Evolutionary conservation across 2,888 invertebrate species (phyloP).

Genomic region (Liodrosophila aerea): DNA sequence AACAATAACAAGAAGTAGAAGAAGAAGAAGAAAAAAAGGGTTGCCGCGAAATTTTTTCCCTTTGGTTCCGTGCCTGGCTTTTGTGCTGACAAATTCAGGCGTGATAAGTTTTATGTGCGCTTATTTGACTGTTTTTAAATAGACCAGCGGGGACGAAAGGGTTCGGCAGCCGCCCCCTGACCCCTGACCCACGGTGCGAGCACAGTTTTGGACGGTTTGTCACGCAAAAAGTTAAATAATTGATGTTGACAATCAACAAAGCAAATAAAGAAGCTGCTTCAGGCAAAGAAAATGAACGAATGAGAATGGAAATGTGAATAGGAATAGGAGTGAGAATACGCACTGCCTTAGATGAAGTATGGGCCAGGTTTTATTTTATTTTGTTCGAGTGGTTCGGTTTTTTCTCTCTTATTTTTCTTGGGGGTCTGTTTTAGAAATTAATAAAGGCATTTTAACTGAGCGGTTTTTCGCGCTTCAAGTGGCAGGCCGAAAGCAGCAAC

Average conservation of each 20-base stretch:
- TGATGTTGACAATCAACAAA: conserved; percentile 80
- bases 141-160: conserved; percentile 54
- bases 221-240: conserved; percentile 78
- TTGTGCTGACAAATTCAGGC: conserved; percentile 81
- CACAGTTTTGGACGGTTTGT: conserved; percentile 39
- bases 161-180: conserved; percentile 3
- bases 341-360: conserved; percentile 46
- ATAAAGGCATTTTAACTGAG: conserved; percentile 55
- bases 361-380: conserved; percentile 19
- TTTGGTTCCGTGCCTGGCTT: conserved; percentile 49
- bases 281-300: conserved; percentile 44
- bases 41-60: conserved; percentile 37
- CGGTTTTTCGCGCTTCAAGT: conserved; percentile 45
- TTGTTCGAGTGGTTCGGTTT: conserved; percentile 1
- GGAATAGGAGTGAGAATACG: not conserved
- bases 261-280: conserved; percentile 73
- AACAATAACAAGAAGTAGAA: not conserved
- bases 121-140: conserved; percentile 78
- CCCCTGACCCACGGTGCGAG: conserved; percentile 8
- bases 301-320: conserved; percentile 3
- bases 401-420: conserved; percentile 6
- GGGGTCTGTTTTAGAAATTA: conserved; percentile 56
- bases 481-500: conserved; percentile 25
- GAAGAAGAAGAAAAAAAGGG: conserved; percentile 54
- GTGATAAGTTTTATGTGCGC: conserved; percentile 79